Conservation (phyloP, 2,888 invertebrate genomes). For the Meta bourneti region DNA sequence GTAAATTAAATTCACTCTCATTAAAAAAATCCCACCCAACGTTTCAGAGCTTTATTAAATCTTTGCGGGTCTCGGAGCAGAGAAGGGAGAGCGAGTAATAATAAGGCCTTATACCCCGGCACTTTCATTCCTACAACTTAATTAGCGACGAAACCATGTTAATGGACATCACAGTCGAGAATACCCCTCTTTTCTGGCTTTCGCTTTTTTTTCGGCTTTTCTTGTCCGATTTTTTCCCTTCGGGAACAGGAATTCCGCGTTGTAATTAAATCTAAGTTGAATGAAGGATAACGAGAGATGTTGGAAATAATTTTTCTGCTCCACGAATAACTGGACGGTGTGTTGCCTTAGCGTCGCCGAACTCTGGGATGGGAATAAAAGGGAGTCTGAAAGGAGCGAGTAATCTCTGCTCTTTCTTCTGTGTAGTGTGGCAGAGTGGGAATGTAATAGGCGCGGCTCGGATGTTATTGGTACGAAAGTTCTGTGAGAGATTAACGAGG, state of each 20-base stretch:
- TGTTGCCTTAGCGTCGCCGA: background rate
- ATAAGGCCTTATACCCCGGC: constrained; percentile 1
- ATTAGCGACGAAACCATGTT: constrained; percentile 28
- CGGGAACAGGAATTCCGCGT: constrained; percentile 4
- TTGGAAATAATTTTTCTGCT: background rate
- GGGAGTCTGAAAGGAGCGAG: background rate
- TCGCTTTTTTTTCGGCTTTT: background rate
- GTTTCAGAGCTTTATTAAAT: background rate
- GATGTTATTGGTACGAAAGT: too few species aligned
- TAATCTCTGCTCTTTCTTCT: too few species aligned
- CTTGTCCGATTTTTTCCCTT: background rate
- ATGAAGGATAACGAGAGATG: constrained; percentile 6
- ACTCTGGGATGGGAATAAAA: background rate
- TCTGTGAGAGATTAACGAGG: too few species aligned
- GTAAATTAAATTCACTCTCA: background rate
- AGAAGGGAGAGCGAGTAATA: background rate
- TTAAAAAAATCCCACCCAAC: background rate
- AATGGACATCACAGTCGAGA: constrained; percentile 2
- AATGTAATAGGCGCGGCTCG: too few species aligned
- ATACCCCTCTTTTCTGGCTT: background rate
- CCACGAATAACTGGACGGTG: background rate
- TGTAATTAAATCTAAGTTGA: constrained; percentile 36
- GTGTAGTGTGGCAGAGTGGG: too few species aligned
- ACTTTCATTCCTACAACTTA: constrained; percentile 26
- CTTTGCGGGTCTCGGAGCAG: background rate